Evolutionary conservation across 2,888 invertebrate genomes (phyloP).

Genomic region (Calliphora vomitoria): DNA sequence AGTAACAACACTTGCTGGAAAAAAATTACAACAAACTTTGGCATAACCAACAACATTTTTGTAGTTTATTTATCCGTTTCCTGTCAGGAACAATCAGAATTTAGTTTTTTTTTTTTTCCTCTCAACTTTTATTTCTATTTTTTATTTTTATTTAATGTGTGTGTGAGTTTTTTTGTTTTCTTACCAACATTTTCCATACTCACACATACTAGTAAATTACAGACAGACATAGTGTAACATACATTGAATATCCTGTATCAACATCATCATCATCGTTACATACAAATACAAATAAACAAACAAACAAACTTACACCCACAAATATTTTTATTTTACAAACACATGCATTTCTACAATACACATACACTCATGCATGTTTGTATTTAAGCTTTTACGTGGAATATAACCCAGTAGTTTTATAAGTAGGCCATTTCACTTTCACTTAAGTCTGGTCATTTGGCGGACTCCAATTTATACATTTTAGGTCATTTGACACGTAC

Average conservation of each 20-base stretch:
- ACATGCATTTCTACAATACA: neutral
- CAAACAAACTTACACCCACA: slow-evolving; percentile 9
- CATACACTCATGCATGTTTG: slow-evolving; percentile 5
- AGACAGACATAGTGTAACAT: slow-evolving; percentile 21
- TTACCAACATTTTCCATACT: slow-evolving; percentile 1
- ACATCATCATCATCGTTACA: slow-evolving; percentile 17
- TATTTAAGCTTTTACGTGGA: slow-evolving; percentile 18
- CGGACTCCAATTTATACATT: too few relatives aligned
- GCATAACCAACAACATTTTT: slow-evolving; percentile 70
- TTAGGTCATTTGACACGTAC: too few relatives aligned
- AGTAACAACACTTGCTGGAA: slow-evolving; percentile 16
- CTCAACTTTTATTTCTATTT: slow-evolving; percentile 6
- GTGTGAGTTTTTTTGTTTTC: neutral
- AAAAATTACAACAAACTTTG: slow-evolving; percentile 70
- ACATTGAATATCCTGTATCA: slow-evolving; percentile 52
- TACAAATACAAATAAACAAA: neutral
- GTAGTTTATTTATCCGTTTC: slow-evolving; percentile 75
- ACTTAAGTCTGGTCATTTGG: too few relatives aligned
- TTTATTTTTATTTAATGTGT: slow-evolving; percentile 19
- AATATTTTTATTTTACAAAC: slow-evolving; percentile 30
- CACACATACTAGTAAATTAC: neutral
- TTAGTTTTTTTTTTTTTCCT: slow-evolving; percentile 57
- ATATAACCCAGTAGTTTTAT: neutral
- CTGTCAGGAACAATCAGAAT: slow-evolving; percentile 76
- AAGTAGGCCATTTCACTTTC: too few relatives aligned